Conservation (phyloP, 2,113 vertebrate genomes). For the Colossoma macropomum region DNA sequence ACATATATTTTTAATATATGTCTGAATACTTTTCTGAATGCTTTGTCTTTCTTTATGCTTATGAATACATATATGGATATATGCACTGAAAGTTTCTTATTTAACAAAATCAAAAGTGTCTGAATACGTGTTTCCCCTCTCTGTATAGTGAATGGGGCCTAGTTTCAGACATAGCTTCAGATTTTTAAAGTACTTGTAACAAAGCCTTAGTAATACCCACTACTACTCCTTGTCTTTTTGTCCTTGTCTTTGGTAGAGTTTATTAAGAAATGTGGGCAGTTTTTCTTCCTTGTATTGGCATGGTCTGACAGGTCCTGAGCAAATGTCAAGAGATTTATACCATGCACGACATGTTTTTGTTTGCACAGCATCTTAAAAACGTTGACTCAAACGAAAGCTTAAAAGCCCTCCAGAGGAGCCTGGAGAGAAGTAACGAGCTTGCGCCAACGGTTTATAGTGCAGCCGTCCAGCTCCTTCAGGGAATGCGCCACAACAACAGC, state of each 20-base stretch:
- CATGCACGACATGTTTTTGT: constrained; percentile 66
- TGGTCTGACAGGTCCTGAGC: constrained; percentile 50
- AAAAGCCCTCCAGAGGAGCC: constrained; percentile 69
- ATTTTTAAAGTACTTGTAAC: too few species aligned
- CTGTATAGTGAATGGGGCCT: too few species aligned
- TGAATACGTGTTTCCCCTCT: too few species aligned
- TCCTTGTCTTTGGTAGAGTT: neutral
- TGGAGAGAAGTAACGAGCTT: constrained; percentile 68
- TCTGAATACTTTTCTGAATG: too few species aligned
- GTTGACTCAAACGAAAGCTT: constrained; percentile 55
- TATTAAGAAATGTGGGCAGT: constrained; percentile 15
- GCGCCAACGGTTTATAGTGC: constrained; percentile 61
- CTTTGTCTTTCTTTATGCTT: too few species aligned
- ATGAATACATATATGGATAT: too few species aligned
- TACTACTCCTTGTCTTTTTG: neutral
- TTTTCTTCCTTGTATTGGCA: constrained; percentile 51
- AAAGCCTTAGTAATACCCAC: neutral
- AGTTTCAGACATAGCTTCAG: too few species aligned
- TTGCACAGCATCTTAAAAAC: constrained; percentile 68
- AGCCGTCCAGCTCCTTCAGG: constrained; percentile 61
- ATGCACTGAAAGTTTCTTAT: too few species aligned
- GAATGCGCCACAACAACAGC: constrained; percentile 60
- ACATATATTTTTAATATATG: too few species aligned
- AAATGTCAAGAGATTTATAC: constrained; percentile 63
- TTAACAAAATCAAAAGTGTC: too few species aligned